Base-by-base conservation (phyloP, 2,113 vertebrate species). In the Sphaerodactylus townsendi region DNA sequence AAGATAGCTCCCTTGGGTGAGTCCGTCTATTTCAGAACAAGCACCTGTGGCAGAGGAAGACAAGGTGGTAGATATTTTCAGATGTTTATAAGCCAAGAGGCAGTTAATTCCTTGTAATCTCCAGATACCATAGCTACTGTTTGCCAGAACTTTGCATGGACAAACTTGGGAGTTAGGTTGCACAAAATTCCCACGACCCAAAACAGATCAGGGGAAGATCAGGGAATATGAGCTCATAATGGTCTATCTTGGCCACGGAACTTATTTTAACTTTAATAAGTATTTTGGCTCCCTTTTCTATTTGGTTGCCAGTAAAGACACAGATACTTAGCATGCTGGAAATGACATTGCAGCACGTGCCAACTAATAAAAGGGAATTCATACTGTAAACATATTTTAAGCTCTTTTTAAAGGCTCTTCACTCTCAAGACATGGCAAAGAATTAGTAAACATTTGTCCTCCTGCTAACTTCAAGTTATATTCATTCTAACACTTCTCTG, bases 281-380 rank as follows among this genome's bases (percentile, higher is more conserved):
- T 90, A 88, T 89, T 93, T 86, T 94, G 94, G 93, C 88, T 92
- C 91, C 76, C 82, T 90, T 76, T 90, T 79, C 88, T 91, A 91
- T 82, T 89, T 28, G 74, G 86, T 82, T 90, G 93, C 95, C 93
- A 95, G 90, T 2, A 91, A 93, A 94, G 95, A 94, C 87, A 95
- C 35, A 88, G 85, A 91, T 83, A 59, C 91, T 69, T 91, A 87
- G 88, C 82, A 90, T 87, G 88, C 87, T 91, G 89, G 90, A 94
- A 92, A 94, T 90, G 86, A 92, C 90, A 87, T 86, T 87, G 86
- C 91, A 93, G 93, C 89, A 83, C 69, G 83, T 72, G 85, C 46
- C 88, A 93, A 86, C 85, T 92, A 93, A 93, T 87, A 89, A 93
- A 91, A 88, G 86, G 87, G 81, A 91, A 93, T 93, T 92, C 94